Evolutionary conservation across 2,113 vertebrate genomes (phyloP), one percentile per base, ranked within the genome.

Genomic region (Speoplatyrhinus poulsoni): DNA sequence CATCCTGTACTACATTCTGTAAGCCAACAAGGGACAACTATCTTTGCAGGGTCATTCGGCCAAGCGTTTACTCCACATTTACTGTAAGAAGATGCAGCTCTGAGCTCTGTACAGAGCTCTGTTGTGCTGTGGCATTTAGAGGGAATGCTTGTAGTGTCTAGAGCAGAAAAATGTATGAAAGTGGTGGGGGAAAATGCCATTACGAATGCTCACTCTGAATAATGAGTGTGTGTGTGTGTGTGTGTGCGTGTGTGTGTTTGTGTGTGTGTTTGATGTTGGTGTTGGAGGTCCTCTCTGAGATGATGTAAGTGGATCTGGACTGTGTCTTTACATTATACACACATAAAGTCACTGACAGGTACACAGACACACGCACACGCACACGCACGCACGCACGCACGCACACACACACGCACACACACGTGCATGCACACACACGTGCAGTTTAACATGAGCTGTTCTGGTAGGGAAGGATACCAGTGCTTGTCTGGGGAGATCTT

Each of bases 321-420:
- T 69, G 8, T 78, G 81, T 85, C 64, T 73, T 16, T 48, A 69
- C 54, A 74, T 68, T 62, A 73, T 65, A 76, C 65, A 67, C 15
- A 57, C 70, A 71, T 61, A 76, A 68, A 82, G 73, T 70, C 58
- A 66, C 36, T 58, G 71, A 75, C 79, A 75, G 66, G 26, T 47
- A 66, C 70, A 75, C 75, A 72, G 69, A 66, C 62, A 60, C 60
- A 62, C 65, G 69, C 26, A 26, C 19, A 26, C 19, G 2, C 19
- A 26, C 19, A 26, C 19, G 3, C 26, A 26, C 2, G 2, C 19
- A 19, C 2, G 19, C 19, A 1, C 19, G 19, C 19, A 73, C 62
- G 73, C 65, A 67, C 15, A 57, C 70, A 71, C 57, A 76, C 65
- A 82, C 70, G 69, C 62, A 60, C 60, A 62, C 65, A 72, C 67